Evolutionary conservation across 2,797 vertebrate species (phyloP).

Genomic region (Dermochelys coriacea): DNA sequence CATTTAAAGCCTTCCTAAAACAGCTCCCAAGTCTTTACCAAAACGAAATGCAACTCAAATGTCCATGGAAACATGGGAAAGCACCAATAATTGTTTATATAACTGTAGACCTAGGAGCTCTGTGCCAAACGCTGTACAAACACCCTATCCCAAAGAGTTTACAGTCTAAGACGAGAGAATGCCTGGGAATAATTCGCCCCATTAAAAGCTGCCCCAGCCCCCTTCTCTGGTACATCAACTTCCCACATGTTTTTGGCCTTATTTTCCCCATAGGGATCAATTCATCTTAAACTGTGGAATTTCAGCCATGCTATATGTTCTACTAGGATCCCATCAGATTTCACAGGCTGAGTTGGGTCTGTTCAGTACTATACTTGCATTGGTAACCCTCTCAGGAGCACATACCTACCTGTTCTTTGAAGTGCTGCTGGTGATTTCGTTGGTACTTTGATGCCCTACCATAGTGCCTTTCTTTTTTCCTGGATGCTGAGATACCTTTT

Average conservation of each 20-base stretch:
- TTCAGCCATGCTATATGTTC: neutral
- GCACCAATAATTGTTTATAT: rapidly evolving
- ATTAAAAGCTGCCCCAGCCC: conserved; percentile 26
- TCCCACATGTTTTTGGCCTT: neutral
- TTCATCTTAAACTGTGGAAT: neutral
- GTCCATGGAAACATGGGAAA: neutral
- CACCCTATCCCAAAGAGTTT: neutral
- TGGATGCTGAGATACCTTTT: rapidly evolving
- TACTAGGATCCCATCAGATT: neutral
- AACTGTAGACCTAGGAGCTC: neutral
- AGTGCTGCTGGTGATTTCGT: neutral
- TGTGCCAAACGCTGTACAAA: neutral
- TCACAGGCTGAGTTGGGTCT: rapidly evolving
- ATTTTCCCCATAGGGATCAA: neutral
- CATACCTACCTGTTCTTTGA: neutral
- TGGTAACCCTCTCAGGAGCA: rapidly evolving
- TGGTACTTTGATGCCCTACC: neutral
- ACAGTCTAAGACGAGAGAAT: neutral
- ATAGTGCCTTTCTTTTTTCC: rapidly evolving
- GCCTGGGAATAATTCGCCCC: neutral
- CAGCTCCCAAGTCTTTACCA: neutral
- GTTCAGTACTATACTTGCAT: neutral
- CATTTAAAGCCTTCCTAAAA: neutral
- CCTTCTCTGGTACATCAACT: neutral
- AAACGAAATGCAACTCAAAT: rapidly evolving